Conservation (phyloP, 2,888 invertebrate genomes). For the Aphodius granarius region DNA sequence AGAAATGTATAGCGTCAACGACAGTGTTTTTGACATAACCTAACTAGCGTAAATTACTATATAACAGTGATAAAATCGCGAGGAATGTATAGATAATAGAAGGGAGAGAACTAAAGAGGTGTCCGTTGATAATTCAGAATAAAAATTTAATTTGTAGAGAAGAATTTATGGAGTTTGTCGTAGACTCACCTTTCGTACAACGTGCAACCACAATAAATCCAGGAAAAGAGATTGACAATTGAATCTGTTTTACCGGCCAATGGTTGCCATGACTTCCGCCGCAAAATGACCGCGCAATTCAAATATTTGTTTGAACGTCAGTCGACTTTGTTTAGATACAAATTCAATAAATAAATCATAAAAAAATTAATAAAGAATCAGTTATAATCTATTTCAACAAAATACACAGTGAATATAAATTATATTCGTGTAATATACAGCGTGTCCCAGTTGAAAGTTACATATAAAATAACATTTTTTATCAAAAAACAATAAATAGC, state of each 20-base stretch:
- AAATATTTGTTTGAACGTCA: slow-evolving; percentile 12
- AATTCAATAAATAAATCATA: no score
- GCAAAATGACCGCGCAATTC: neutral
- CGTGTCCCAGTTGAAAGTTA: no score
- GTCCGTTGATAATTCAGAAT: neutral
- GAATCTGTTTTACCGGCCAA: slow-evolving; percentile 11
- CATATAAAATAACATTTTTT: no score
- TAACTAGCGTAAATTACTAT: neutral
- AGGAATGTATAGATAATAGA: neutral
- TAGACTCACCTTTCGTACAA: neutral
- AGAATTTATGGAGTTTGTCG: neutral
- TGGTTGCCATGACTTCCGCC: slow-evolving; percentile 10
- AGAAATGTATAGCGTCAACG: no score
- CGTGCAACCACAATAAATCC: neutral
- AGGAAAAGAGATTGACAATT: neutral
- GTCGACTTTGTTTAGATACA: no score
- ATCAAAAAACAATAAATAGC: no score
- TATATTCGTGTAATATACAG: no score
- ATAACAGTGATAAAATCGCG: neutral
- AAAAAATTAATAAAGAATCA: no score
- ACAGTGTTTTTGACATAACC: slow-evolving; percentile 28
- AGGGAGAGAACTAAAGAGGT: neutral
- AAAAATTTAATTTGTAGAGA: neutral
- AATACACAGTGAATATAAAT: no score
- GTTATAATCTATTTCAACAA: no score